Base-by-base conservation (phyloP, 1,140 invertebrate species). In the Oryzaephilus surinamensis region DNA sequence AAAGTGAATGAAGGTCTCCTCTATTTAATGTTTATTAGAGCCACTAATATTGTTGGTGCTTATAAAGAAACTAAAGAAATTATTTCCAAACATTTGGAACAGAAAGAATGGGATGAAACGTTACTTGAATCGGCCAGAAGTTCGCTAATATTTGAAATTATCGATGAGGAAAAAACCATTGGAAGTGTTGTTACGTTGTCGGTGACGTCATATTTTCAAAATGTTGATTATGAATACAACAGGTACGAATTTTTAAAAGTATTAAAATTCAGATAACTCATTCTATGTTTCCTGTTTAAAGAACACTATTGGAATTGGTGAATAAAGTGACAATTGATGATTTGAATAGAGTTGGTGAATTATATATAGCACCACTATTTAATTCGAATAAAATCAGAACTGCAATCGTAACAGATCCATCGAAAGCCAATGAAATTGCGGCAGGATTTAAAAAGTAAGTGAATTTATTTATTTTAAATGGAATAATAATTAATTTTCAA, bases 131-230 rank as follows among this genome's bases (percentile, higher is more conserved):
- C 85, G 0, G 87, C 86, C 0, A 84, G 79, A 54, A 85, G 84
- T 51, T 89, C 86, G 7, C 61, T 89, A 2, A 76, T 92, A 27
- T 93, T 82, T 63, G 80, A 91, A 57, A 74, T 89, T 6, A 84
- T 93, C 38, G 75, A 82, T 42, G 64, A 73, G 43, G 83, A 91
- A 60, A 81, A 85, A 48, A 83, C 76, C 36, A 74, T 90, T 1
- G 72, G 79, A 1, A 72, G 80, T 52, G 70, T 81, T 1, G 75
- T 85, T 1, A 52, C 61, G 10, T 72, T 83, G 39, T 86, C 84
- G 0, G 58, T 92, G 6, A 54, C 79, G 3, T 74, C 73, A 20
- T 84, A 84, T 55, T 77, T 85, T 41, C 73, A 77, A 46, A 71
- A 73, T 14, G 72, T 81, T 1, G 66, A 73, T 2, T 71, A 74